Evolutionary conservation across 92 coral and sea anemone genomes (phyloP).

Genomic region (Nematostella vectensis): DNA sequence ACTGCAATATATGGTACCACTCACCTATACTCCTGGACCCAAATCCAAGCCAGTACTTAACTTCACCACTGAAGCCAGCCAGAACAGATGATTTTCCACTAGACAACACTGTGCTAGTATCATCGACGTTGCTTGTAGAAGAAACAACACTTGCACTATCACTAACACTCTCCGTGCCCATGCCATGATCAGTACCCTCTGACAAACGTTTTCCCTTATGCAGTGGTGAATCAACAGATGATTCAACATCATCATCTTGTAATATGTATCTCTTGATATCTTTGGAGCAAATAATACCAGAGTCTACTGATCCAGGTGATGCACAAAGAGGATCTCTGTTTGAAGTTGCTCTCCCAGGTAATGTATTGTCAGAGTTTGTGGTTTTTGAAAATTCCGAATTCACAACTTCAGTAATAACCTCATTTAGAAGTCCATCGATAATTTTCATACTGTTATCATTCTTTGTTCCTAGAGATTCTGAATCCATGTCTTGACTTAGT

Average conservation of each 20-base stretch:
- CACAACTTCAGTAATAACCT: slow-evolving; percentile 33
- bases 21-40: too few species aligned
- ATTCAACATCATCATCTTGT: neutral
- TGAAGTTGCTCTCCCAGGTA: neutral
- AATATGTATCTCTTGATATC: neutral
- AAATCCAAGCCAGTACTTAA: slow-evolving; percentile 77
- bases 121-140: neutral
- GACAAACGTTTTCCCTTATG: slow-evolving; percentile 12
- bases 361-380: neutral
- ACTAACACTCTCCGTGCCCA: slow-evolving; percentile 32
- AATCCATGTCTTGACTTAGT: slow-evolving; percentile 7
- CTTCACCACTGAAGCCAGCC: slow-evolving; percentile 63
- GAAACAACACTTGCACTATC: slow-evolving; percentile 2
- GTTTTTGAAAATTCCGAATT: slow-evolving; percentile 4
- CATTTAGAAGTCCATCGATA: slow-evolving; percentile 25
- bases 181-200: slow-evolving; percentile 21
- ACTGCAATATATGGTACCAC: too few species aligned
- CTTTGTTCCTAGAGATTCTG: neutral
- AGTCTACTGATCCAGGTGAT: slow-evolving; percentile 69
- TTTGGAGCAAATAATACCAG: slow-evolving; percentile 62
- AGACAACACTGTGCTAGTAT: neutral
- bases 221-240: slow-evolving; percentile 8
- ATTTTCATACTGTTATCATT: slow-evolving; percentile 25
- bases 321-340: slow-evolving; percentile 11
- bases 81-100: slow-evolving; percentile 23